Evolutionary conservation across 2,797 vertebrate species (phyloP).

Genomic region (Pogoniulus pusillus): DNA sequence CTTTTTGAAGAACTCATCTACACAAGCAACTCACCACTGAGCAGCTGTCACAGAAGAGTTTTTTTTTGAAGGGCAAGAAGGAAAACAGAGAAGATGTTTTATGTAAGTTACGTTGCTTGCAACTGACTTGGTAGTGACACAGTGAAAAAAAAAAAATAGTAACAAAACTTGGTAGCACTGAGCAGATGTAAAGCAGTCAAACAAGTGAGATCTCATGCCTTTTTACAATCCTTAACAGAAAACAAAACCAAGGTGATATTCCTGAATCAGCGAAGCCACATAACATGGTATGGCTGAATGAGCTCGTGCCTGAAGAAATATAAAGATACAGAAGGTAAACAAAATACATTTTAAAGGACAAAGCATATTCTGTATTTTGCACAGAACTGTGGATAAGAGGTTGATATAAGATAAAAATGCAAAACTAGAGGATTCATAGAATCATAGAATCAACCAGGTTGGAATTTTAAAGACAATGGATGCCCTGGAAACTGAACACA

Average conservation of each 20-base stretch:
- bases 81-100: not conserved
- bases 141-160: not conserved
- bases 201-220: not conserved
- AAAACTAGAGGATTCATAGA: not conserved
- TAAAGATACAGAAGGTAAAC: not conserved
- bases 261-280: not conserved
- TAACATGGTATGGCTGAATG: not conserved
- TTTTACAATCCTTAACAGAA: not conserved
- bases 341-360: not conserved
- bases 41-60: not conserved
- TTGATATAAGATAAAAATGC: not conserved
- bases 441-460: no score
- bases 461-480: not conserved
- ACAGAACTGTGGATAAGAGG: not conserved
- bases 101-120: not conserved
- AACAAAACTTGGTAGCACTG: not conserved
- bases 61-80: fast-evolving
- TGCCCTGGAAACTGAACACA: not conserved
- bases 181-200: not conserved
- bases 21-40: not conserved
- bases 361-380: not conserved
- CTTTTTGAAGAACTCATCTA: not conserved
- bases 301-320: not conserved
- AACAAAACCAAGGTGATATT: not conserved
- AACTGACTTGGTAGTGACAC: not conserved